Conservation (phyloP, 23 tunicate species). For the Halocynthia aurantium region DNA sequence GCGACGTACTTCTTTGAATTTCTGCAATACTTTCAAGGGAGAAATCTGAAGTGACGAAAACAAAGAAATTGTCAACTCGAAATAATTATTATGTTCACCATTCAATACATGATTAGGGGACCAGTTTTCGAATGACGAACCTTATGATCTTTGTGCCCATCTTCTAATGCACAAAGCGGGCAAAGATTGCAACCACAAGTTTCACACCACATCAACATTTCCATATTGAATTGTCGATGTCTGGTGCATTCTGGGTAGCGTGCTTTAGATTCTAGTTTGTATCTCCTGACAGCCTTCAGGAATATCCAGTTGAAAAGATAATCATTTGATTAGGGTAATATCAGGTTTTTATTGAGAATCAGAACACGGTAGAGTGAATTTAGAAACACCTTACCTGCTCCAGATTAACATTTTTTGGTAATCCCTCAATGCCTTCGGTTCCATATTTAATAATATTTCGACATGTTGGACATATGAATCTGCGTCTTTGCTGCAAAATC, state of each 20-base stretch:
- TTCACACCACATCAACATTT: constrained; percentile 69
- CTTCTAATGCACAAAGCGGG: constrained; percentile 65
- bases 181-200: constrained; percentile 45
- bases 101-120: no score
- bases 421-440: constrained; percentile 57
- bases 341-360: neutral
- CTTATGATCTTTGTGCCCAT: constrained; percentile 59
- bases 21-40: constrained; percentile 35
- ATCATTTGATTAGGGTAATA: no score
- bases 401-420: constrained; percentile 58
- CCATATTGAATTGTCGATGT: constrained; percentile 62
- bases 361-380: neutral
- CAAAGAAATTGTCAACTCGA: neutral
- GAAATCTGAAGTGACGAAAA: constrained; percentile 11
- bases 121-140: neutral
- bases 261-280: constrained; percentile 43
- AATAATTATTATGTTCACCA: neutral
- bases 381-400: constrained; percentile 46
- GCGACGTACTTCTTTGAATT: constrained; percentile 42
- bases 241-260: constrained; percentile 47
- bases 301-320: no score
- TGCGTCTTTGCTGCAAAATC: constrained; percentile 36
- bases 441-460: constrained; percentile 66
- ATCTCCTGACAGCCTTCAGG: constrained; percentile 49
- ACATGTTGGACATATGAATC: constrained; percentile 71